Conservation (phyloP, 2,797 vertebrate genomes). For the Falco columbarius region DNA sequence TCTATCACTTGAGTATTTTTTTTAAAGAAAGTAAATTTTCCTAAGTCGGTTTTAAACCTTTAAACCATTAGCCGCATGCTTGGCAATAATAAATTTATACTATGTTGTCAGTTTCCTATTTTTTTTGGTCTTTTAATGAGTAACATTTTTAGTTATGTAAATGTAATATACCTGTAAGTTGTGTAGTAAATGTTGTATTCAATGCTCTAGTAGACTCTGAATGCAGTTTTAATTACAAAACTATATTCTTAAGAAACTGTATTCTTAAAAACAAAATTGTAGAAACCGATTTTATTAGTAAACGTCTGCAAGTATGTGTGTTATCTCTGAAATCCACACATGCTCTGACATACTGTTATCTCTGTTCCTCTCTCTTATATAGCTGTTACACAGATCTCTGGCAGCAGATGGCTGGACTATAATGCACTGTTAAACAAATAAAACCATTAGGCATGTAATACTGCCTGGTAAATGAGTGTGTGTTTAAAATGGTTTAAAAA, state of each 20-base stretch:
- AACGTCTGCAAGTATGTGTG: slow-evolving; percentile 52
- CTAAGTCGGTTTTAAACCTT: neutral
- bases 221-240: slow-evolving; percentile 3
- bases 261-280: neutral
- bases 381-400: slow-evolving; percentile 37
- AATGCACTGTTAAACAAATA: slow-evolving; percentile 68
- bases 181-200: neutral
- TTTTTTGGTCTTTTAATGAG: neutral
- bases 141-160: neutral
- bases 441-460: slow-evolving; percentile 56
- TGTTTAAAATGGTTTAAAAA: slow-evolving; percentile 50
- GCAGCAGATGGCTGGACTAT: slow-evolving; percentile 64
- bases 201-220: neutral
- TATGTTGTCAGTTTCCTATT: neutral
- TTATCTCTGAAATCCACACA: slow-evolving; percentile 56
- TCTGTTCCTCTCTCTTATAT: slow-evolving; percentile 32
- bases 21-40: neutral
- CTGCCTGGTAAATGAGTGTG: slow-evolving; percentile 38
- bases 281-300: slow-evolving; percentile 1
- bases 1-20: neutral
- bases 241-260: neutral
- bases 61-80: neutral
- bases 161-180: neutral
- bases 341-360: slow-evolving; percentile 53
- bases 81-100: neutral